Evolutionary conservation across 2,797 vertebrate species (phyloP).

Genomic region (Leuciscus waleckii): DNA sequence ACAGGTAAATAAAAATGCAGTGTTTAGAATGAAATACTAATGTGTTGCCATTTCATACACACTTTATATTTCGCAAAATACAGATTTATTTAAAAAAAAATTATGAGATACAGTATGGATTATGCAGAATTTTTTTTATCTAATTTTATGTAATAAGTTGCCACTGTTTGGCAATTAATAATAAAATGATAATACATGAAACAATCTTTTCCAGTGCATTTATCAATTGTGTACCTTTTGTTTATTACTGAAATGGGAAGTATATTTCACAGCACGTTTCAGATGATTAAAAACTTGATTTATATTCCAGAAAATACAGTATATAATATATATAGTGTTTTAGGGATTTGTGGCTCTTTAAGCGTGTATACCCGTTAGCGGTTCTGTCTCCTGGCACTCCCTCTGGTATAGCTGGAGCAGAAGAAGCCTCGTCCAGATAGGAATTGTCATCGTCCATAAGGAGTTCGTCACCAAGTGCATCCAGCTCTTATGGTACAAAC

Average conservation of each 20-base stretch:
- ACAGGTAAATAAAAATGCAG: not conserved
- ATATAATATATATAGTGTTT: not conserved
- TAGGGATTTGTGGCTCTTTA: not conserved
- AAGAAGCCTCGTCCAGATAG: slow-evolving; percentile 93
- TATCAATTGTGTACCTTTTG: not conserved
- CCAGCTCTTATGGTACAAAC: slow-evolving; percentile 82
- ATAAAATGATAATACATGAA: not conserved
- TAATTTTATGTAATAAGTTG: not conserved
- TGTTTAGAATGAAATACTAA: slow-evolving; percentile 2
- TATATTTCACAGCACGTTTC: too few species aligned
- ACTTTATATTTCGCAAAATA: not conserved
- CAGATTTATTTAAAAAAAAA: too few species aligned
- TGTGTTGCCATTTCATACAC: not conserved
- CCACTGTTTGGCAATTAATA: not conserved
- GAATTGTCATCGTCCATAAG: slow-evolving; percentile 94
- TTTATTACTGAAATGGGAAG: not conserved
- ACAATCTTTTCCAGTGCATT: not conserved
- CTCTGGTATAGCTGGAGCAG: slow-evolving; percentile 93
- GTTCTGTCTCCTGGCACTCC: slow-evolving; percentile 87
- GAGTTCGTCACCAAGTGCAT: slow-evolving; percentile 94
- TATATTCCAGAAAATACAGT: not conserved
- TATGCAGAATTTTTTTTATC: not conserved
- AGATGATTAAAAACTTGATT: too few species aligned
- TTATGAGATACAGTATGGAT: not conserved
- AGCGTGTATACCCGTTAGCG: slow-evolving; percentile 83